Percentiles rank a stretch among this genome's conserved stretches.
These are phyloP conservation scores for Mixornis gularis DNA, from an alignment of 2,113 vertebrate genomes.

Conservation along the genomic window DNA sequence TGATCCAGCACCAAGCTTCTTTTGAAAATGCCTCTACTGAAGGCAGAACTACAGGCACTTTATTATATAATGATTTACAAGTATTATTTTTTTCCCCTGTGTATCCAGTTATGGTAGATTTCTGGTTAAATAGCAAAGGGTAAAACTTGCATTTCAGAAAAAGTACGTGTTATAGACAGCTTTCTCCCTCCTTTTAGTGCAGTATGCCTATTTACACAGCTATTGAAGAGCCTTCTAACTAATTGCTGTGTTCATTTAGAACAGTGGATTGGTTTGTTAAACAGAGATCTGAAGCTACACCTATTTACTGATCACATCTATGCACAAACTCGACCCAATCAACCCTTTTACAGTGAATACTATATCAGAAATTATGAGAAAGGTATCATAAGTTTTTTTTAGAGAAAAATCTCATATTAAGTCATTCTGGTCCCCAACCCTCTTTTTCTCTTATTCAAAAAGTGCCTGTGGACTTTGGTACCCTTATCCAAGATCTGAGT, in stretches of 20 bases:
- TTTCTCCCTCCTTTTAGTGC: rapidly evolving
- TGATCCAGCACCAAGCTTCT: neutral
- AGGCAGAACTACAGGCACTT: neutral
- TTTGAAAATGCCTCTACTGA: neutral
- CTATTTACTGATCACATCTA: neutral
- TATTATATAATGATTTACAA: neutral
- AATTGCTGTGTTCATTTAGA: neutral
- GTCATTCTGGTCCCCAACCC: neutral
- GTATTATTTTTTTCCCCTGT: neutral
- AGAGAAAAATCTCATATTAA: neutral
- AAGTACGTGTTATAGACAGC: neutral
- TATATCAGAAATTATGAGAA: neutral
- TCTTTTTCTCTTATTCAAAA: neutral
- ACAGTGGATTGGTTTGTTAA: neutral
- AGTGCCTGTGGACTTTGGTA: neutral
- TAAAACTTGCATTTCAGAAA: neutral
- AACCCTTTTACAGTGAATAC: neutral
- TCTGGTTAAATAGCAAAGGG: neutral
- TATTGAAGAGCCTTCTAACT: neutral
- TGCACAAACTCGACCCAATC: neutral
- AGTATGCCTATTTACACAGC: neutral
- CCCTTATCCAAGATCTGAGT: neutral
- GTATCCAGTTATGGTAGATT: neutral
- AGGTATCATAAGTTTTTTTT: neutral
- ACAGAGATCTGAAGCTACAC: neutral